Conservation (phyloP, 2,797 vertebrate genomes). For the Kryptopterus vitreolus region DNA sequence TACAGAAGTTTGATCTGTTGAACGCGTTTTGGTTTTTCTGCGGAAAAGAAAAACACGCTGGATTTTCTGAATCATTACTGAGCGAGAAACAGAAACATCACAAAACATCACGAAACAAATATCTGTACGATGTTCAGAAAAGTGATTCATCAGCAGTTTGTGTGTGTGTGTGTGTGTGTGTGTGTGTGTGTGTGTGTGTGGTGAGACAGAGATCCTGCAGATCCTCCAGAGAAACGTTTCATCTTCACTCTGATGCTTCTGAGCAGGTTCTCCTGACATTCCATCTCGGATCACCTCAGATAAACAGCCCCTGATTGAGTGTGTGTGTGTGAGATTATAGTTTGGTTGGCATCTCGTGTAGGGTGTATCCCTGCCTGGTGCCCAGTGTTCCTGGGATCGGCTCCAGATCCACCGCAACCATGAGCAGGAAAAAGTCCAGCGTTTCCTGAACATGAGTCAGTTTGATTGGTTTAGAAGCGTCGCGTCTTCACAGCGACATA, state of each 20-base stretch:
- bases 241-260: background rate
- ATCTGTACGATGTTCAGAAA: background rate
- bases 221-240: too few species aligned
- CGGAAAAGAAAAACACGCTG: conserved; percentile 5
- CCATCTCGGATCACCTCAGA: background rate
- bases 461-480: background rate
- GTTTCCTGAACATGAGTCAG: conserved; percentile 6
- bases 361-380: background rate
- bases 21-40: conserved; percentile 17
- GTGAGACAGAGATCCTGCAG: too few species aligned
- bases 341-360: background rate
- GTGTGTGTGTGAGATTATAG: background rate
- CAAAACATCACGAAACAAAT: background rate
- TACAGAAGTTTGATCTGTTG: background rate
- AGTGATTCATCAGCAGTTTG: background rate
- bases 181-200: too few species aligned
- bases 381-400: background rate
- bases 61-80: background rate
- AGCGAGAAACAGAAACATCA: background rate
- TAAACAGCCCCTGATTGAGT: background rate
- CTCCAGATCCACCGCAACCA: conserved; percentile 8
- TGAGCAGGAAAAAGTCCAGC: conserved; percentile 12
- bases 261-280: background rate
- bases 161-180: too few species aligned
- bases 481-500: too few species aligned